Base-by-base conservation (phyloP, 2,113 vertebrate species). In the Prunella himalayana region DNA sequence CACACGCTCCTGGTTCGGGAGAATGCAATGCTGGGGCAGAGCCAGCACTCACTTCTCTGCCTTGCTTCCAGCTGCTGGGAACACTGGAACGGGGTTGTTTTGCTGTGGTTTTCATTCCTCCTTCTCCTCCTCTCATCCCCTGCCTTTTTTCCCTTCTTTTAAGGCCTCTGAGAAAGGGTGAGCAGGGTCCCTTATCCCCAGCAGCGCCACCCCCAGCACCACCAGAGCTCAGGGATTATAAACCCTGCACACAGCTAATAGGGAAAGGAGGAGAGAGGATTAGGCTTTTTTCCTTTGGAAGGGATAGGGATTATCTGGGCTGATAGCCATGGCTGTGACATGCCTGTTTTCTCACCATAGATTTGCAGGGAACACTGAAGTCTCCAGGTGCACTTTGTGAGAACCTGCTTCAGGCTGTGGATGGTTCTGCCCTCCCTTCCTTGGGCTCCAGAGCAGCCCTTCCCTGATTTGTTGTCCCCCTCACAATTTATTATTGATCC, bases 251-350 rank as follows among this genome's bases (percentile, higher is more conserved):
- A 8, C 19, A 7, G 64, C 73, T 94, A 92, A 87, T 13, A 42
- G 51, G 86, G 64, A 76, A 72, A 87, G 69, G 61, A 71, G 72
- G 56, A 73, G 86, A 53, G 64, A 81, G 77, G 94, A 91, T 92
- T 84, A 82, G 33, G n/a, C 5, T 22, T 41, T 85, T 60, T 28
- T 4, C 30, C 64, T 77, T 64, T 41, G 41, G 33, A 73, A 71
- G 53, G 51, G 15, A 44, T n/a, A 15, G 35, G 73, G 86, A 79
- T 97, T 92, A 69, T 94, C 56, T 31, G 18, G 49, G 73, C 65
- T 73, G 50, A 45, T 39, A 61, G 69, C 49, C 54, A 25, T 13
- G 6, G 1, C 88, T 47, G 64, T 4, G 7, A 27, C n/a, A 3
- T 15, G 75, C 33, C 45, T 42, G 44, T 78, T 86, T 84, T 7